Conservation (phyloP, 2,888 invertebrate species). For the Melinaea marsaeus region DNA sequence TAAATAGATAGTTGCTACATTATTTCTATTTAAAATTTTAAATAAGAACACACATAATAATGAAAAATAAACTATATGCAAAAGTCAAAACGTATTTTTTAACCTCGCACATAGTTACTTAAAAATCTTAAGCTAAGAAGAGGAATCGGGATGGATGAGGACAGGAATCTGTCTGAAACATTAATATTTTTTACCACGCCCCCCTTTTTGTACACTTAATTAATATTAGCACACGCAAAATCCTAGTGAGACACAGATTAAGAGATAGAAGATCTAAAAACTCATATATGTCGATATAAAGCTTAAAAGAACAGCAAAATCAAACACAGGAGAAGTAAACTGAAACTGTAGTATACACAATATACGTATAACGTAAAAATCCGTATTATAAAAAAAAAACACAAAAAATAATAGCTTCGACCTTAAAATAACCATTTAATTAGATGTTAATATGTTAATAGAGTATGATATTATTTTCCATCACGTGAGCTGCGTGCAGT, state of each 20-base stretch:
- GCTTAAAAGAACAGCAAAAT: too few species aligned
- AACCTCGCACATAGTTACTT: constrained; percentile 34
- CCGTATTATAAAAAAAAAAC: too few species aligned
- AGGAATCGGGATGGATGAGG: constrained; percentile 32
- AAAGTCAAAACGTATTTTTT: constrained; percentile 7
- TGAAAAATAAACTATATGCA: constrained; percentile 18
- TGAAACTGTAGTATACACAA: too few species aligned
- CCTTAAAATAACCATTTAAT: neutral
- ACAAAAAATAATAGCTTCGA: neutral
- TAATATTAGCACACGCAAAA: constrained; percentile 1
- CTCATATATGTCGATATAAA: too few species aligned
- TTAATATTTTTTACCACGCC: constrained; percentile 34
- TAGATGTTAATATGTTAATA: constrained; percentile 1
- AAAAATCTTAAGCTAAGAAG: constrained; percentile 33
- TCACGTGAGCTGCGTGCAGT: neutral
- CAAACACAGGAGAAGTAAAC: too few species aligned
- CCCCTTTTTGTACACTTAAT: constrained; percentile 29
- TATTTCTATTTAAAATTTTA: constrained; percentile 15
- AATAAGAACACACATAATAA: constrained; percentile 6
- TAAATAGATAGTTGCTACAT: constrained; percentile 16
- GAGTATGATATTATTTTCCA: neutral
- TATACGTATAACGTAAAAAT: too few species aligned
- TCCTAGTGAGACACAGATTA: too few species aligned
- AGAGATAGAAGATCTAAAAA: too few species aligned
- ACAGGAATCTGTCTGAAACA: constrained; percentile 51